Evolutionary conservation across 2,888 invertebrate genomes (phyloP).

Genomic region (Deilephila porcellus): DNA sequence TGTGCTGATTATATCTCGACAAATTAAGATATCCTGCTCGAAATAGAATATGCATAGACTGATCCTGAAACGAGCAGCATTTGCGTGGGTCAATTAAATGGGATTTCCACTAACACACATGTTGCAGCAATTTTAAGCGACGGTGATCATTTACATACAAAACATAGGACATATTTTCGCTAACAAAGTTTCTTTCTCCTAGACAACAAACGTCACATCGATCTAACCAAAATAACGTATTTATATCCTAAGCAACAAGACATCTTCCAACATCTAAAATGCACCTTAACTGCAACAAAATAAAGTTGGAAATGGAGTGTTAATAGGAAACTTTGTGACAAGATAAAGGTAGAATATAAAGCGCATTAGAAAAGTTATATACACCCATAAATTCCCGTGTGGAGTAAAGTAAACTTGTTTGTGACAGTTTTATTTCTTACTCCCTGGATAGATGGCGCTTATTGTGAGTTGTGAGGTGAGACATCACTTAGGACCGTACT

Average conservation of each 20-base stretch:
- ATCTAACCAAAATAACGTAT: slow-evolving; percentile 37
- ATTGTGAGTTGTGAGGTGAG: not conserved
- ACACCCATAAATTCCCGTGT: slow-evolving; percentile 47
- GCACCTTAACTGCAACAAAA: slow-evolving; percentile 25
- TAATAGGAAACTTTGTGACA: not conserved
- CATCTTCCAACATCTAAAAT: slow-evolving; percentile 25
- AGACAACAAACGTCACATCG: slow-evolving; percentile 37
- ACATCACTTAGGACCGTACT: no score
- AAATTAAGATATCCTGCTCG: no score
- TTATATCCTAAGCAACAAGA: slow-evolving; percentile 37
- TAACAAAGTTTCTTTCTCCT: not conserved
- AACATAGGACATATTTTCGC: no score
- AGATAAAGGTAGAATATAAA: slow-evolving; percentile 5
- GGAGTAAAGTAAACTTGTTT: slow-evolving; percentile 39
- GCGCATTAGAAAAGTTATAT: slow-evolving; percentile 47
- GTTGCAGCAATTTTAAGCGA: no score
- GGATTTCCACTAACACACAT: no score
- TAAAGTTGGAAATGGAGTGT: not conserved
- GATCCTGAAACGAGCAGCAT: no score
- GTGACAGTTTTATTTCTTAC: slow-evolving; percentile 38
- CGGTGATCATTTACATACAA: no score
- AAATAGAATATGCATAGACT: no score
- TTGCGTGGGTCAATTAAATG: no score
- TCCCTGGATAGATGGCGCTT: not conserved
- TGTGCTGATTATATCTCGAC: no score